Conservation (phyloP, 2,888 invertebrate species). For the Nephrocerus scutellatus region DNA sequence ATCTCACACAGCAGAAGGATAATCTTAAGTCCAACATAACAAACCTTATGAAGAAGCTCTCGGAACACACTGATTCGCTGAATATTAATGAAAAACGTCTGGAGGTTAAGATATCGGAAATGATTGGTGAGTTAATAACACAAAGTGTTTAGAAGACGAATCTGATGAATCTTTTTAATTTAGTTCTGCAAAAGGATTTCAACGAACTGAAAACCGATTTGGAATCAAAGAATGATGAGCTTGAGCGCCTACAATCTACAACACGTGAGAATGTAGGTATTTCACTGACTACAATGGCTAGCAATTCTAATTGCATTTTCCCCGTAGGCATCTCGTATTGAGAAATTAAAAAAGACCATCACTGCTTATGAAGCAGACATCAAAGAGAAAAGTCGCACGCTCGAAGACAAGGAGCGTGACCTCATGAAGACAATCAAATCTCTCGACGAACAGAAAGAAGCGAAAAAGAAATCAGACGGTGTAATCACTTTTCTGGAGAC, state of each 20-base stretch:
- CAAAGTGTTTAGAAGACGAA: neutral
- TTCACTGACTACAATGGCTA: neutral
- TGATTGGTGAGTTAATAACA: constrained; percentile 26
- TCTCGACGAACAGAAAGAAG: constrained; percentile 41
- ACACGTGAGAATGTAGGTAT: constrained; percentile 37
- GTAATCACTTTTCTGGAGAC: constrained; percentile 40
- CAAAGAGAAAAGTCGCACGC: constrained; percentile 35
- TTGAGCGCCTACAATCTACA: constrained; percentile 31
- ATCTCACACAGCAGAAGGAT: constrained; percentile 38
- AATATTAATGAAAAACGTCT: constrained; percentile 38
- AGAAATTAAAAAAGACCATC: constrained; percentile 42
- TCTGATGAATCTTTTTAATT: constrained; percentile 5
- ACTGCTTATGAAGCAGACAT: constrained; percentile 38
- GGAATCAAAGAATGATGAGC: constrained; percentile 32
- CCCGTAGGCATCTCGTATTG: constrained; percentile 35
- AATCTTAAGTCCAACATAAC: constrained; percentile 37
- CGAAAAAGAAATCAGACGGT: constrained; percentile 41
- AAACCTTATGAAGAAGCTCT: constrained; percentile 38
- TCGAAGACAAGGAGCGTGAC: constrained; percentile 42
- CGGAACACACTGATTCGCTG: constrained; percentile 36
- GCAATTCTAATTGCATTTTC: neutral
- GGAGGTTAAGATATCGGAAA: constrained; percentile 37
- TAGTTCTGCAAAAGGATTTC: constrained; percentile 34
- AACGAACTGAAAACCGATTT: constrained; percentile 32
- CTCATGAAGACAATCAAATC: constrained; percentile 37